Evolutionary conservation across 2,888 invertebrate species (phyloP).

Genomic region (Onthophagus sagittarius): DNA sequence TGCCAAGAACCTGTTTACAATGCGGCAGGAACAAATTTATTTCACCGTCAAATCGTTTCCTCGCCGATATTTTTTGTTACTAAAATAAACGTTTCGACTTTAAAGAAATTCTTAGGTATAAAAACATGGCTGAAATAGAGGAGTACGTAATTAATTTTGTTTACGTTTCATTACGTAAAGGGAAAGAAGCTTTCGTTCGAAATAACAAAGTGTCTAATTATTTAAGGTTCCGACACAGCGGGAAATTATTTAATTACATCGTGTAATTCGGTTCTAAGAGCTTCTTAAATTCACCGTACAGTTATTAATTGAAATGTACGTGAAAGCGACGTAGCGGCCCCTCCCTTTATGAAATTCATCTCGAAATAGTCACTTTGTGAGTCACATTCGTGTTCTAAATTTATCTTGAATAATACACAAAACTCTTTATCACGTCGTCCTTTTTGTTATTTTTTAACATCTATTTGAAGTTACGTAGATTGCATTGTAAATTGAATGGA

Average conservation of each 20-base stretch:
- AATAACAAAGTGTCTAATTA: neutral
- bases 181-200: neutral
- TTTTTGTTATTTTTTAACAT: neutral
- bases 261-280: neutral
- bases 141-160: neutral
- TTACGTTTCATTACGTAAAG: neutral
- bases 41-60: neutral
- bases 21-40: constrained; percentile 11
- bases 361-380: neutral
- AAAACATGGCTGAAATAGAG: neutral
- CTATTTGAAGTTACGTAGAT: neutral
- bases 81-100: neutral
- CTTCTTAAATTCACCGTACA: neutral
- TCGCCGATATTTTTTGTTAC: neutral
- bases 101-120: neutral
- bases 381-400: neutral
- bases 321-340: neutral
- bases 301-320: neutral
- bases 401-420: neutral
- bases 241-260: neutral
- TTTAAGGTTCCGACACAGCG: neutral
- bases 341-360: neutral
- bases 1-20: constrained; percentile 8
- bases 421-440: neutral
- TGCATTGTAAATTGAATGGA: neutral